Evolutionary conservation across 2,888 invertebrate species (phyloP), one percentile per base, ranked within the genome.

Genomic region (Chesias legatella): DNA sequence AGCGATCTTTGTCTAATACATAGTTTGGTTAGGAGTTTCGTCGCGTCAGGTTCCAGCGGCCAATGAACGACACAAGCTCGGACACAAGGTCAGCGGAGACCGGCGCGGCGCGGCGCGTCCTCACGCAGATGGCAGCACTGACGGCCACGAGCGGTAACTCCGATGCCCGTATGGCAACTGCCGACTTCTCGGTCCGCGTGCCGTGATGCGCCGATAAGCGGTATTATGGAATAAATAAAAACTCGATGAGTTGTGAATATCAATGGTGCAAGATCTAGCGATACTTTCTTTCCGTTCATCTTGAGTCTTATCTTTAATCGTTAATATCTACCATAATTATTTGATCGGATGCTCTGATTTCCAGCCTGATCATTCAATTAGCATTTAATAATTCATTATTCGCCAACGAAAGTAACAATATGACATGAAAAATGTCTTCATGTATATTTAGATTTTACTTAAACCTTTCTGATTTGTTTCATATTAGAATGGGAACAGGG

Each of bases 91-190:
- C 82, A 80, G 29, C 73, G 64, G 68, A 63, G 65, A 58, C 31
- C 38, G 39, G 60, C 66, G 67, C 65, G 57, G 58, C 63, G 66
- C 62, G 65, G 63, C 66, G 67, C 65, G 57, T 60, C 55, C 48
- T 52, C 68, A 72, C 62, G 51, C 52, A 80, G 79, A 75, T 73
- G 82, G 80, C 82, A 70, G 73, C 73, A 71, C 73, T 52, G 40
- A 22, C 13, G 21, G 27, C 58, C 67, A 73, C 84, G 79, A 75
- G 80, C 68, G 67, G 58, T 77, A 71, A 56, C 70, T 57, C 49
- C 68, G 80, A 72, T 71, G 81, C 83, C 80, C 82, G 82, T 79
- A 78, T 78, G 74, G 77, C 82, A 83, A 86, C 85, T 84, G 81
- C 71, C 72, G 73, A 69, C 66, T 17, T 24, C 10, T 22, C 33